Percentiles rank a stretch among this genome's conserved stretches.
phyloP scores from a whole-genome alignment of 2,113 vertebrate species.

The Oreocharis arfaki region DNA sequence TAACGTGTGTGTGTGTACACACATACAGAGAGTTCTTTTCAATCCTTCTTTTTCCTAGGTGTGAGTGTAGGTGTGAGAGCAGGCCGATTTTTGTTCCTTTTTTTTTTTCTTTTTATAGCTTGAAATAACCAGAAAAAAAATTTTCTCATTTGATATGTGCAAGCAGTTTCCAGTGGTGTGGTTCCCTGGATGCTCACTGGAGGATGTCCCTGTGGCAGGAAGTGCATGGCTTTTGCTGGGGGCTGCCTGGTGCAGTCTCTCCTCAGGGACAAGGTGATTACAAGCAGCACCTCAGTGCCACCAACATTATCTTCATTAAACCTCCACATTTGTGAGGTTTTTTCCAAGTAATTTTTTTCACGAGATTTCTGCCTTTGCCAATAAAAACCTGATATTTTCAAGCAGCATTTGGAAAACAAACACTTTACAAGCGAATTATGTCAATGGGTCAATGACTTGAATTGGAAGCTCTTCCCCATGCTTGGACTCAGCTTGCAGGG shows the following conservation, averaged over 20 bases:
- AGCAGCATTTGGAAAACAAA: neutral
- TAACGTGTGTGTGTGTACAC: neutral
- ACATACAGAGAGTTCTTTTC: neutral
- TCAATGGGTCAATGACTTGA: rapidly evolving
- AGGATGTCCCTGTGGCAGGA: neutral
- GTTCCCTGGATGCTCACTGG: neutral
- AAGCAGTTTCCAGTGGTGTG: neutral
- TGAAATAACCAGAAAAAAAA: neutral
- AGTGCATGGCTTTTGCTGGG: neutral
- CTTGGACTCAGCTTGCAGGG: neutral
- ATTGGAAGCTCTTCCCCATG: neutral
- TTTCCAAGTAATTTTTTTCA: neutral
- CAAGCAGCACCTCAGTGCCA: neutral
- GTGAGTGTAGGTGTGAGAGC: neutral
- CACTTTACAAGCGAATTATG: neutral
- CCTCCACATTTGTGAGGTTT: neutral
- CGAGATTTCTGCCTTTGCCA: neutral
- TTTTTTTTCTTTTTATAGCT: neutral
- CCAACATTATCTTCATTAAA: neutral
- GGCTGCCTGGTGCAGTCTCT: neutral
- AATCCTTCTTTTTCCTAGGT: neutral
- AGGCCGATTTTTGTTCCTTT: neutral
- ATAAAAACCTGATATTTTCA: neutral
- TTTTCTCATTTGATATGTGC: neutral
- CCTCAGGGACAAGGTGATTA: neutral